Conservation (phyloP, 2,113 vertebrate genomes). For the Baryphthengus martii region DNA sequence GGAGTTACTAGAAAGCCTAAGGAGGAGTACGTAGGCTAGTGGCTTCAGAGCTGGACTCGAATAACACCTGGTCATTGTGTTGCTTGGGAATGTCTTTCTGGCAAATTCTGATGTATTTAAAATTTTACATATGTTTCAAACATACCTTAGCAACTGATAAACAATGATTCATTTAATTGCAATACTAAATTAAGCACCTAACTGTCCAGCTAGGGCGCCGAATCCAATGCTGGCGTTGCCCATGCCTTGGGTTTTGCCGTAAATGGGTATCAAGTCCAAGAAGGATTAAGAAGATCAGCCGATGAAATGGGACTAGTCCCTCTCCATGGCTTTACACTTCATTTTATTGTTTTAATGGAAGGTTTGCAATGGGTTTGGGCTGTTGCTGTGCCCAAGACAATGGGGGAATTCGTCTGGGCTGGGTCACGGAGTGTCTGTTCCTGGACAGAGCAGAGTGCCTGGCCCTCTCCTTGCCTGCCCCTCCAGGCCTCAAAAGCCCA, state of each 20-base stretch:
- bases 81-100: not conserved
- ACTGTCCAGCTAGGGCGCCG: not conserved
- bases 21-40: not conserved
- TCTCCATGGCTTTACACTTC: not conserved
- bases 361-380: not conserved
- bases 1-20: not conserved
- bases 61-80: not conserved
- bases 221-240: not conserved
- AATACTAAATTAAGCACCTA: not conserved
- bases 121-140: not conserved
- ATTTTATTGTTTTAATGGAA: not conserved
- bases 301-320: not conserved
- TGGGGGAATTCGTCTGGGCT: not conserved
- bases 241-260: not conserved
- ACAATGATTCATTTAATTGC: not conserved
- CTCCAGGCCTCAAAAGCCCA: not conserved
- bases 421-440: not conserved
- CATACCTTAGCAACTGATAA: not conserved
- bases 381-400: not conserved
- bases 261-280: not conserved
- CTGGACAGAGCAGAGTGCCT: not conserved
- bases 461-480: not conserved
- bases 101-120: not conserved
- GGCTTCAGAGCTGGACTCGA: not conserved
- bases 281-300: not conserved